Percentiles rank a stretch among this genome's conserved stretches.
Conservation (phyloP, 2,888 invertebrate species). For the Synergus gifuensis region DNA sequence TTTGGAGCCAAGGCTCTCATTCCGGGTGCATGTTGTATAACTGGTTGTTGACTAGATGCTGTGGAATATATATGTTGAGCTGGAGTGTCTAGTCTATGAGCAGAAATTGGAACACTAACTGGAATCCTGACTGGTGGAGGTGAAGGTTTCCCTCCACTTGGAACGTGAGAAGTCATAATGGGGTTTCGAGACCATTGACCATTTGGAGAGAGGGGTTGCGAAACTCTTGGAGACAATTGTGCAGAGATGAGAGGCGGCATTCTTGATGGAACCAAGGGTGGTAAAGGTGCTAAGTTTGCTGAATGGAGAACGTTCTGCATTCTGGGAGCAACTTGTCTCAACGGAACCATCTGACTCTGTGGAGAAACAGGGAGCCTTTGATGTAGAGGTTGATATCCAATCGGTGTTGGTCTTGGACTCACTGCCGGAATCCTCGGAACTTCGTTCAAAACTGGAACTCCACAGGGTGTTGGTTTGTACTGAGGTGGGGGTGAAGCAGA, state of each 20-base stretch:
- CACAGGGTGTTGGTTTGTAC: slow-evolving; percentile 66
- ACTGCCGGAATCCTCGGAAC: slow-evolving; percentile 62
- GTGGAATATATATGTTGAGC: slow-evolving; percentile 73
- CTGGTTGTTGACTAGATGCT: slow-evolving; percentile 73
- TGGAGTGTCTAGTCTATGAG: slow-evolving; percentile 69
- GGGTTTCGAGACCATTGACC: slow-evolving; percentile 72
- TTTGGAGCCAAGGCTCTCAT: slow-evolving; percentile 73
- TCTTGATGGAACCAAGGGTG: slow-evolving; percentile 70
- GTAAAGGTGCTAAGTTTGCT: slow-evolving; percentile 61
- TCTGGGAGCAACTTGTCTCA: slow-evolving; percentile 70
- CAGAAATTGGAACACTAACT: slow-evolving; percentile 71
- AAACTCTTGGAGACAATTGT: slow-evolving; percentile 64
- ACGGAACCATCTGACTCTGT: slow-evolving; percentile 70
- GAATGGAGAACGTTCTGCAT: slow-evolving; percentile 62
- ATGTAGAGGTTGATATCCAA: slow-evolving; percentile 67
- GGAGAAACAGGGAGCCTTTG: slow-evolving; percentile 72
- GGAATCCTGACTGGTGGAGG: slow-evolving; percentile 69
- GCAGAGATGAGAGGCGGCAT: slow-evolving; percentile 67
- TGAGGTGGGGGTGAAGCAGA: slow-evolving; percentile 60
- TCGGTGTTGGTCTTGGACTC: slow-evolving; percentile 63
- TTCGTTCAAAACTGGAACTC: slow-evolving; percentile 66
- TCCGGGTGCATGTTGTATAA: slow-evolving; percentile 75
- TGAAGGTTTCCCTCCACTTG: slow-evolving; percentile 62
- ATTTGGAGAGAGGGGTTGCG: slow-evolving; percentile 72
- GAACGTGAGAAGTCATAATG: slow-evolving; percentile 62